Percentiles rank a stretch among this genome's conserved stretches.
Evolutionary conservation across 2,113 vertebrate species (phyloP).

Genomic region (Hemicordylus capensis): DNA sequence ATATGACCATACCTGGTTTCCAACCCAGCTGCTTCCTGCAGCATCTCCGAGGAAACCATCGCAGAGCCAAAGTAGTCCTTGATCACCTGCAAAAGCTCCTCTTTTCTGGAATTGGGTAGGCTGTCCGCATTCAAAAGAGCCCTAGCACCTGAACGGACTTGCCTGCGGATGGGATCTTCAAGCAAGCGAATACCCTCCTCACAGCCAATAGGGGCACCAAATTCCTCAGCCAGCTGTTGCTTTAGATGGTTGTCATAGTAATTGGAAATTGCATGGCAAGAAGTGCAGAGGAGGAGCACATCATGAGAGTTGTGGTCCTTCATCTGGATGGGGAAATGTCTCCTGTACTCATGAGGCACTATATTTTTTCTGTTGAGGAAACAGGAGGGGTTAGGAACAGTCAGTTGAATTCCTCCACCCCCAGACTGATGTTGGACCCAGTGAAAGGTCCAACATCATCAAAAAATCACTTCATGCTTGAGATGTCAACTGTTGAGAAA

Average conservation of each 20-base stretch:
- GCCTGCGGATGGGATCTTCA: conserved; percentile 87
- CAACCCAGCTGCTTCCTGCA: conserved; percentile 85
- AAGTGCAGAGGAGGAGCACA: conserved; percentile 92
- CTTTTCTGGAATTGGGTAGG: conserved; percentile 81
- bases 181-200: conserved; percentile 89
- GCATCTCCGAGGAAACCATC: conserved; percentile 74
- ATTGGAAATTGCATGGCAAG: conserved; percentile 93
- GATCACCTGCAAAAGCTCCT: conserved; percentile 83
- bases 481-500: neutral
- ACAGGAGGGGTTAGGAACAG: neutral
- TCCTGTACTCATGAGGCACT: conserved; percentile 94
- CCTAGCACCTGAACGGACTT: conserved; percentile 90
- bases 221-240: conserved; percentile 89
- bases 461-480: too few species aligned
- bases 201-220: conserved; percentile 88
- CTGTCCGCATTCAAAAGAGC: conserved; percentile 87
- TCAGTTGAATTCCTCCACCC: neutral
- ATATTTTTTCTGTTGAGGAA: conserved; percentile 89
- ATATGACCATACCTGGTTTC: conserved; percentile 85
- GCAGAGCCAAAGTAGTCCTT: conserved; percentile 75
- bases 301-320: conserved; percentile 99
- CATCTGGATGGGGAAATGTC: conserved; percentile 95
- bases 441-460: too few species aligned
- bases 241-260: conserved; percentile 91
- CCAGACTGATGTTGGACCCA: neutral